Percentiles rank a stretch among this genome's conserved stretches.
These are phyloP conservation scores for Sebastes hubbsi DNA, from an alignment of 2,797 vertebrate species.

Conservation along the genomic window DNA sequence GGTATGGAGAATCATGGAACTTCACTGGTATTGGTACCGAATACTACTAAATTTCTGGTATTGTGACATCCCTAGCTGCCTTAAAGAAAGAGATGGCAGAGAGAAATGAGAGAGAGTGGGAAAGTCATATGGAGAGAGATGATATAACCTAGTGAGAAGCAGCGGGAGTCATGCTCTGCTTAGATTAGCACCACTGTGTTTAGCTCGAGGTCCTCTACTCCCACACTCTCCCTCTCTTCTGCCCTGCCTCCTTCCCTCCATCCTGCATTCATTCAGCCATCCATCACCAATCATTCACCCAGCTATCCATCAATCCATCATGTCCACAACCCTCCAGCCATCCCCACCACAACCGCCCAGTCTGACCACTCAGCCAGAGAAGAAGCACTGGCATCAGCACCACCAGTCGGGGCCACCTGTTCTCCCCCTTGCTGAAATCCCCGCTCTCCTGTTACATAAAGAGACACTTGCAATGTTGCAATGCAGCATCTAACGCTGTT, in stretches of 20 bases:
- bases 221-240: constrained; percentile 46
- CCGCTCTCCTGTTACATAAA: constrained; percentile 70
- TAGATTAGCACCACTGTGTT: constrained; percentile 53
- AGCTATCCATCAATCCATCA: constrained; percentile 26
- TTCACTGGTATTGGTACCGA: too few species aligned
- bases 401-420: constrained; percentile 49
- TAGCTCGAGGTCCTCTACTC: constrained; percentile 54
- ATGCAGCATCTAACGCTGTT: constrained; percentile 68
- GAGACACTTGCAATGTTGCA: constrained; percentile 67
- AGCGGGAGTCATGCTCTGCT: constrained; percentile 47
- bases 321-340: constrained; percentile 7
- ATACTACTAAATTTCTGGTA: fast-evolving
- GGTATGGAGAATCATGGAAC: too few species aligned
- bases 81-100: not conserved
- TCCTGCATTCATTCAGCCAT: constrained; percentile 36
- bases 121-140: constrained; percentile 28
- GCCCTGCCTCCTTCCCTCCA: constrained; percentile 17
- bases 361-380: constrained; percentile 12
- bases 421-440: constrained; percentile 29
- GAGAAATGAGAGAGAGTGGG: not conserved
- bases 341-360: not conserved
- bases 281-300: constrained; percentile 33
- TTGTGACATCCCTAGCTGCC: not conserved
- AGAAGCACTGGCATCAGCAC: constrained; percentile 25
- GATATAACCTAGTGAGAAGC: constrained; percentile 59